phyloP scores from a whole-genome alignment of 2,888 invertebrate genomes.

The Chloromyia formosa region DNA sequence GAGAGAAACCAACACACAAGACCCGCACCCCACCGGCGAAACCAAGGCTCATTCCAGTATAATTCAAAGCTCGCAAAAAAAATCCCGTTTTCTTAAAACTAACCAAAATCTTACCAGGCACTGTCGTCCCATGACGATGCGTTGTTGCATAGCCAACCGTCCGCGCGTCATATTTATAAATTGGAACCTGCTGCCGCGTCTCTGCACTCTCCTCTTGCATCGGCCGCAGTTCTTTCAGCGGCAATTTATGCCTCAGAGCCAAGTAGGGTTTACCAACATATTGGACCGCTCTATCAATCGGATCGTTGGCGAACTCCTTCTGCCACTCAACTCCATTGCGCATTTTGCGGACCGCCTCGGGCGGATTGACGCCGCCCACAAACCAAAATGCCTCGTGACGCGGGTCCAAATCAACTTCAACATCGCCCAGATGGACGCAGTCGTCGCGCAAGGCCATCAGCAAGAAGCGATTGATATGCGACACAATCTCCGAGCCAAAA shows the following conservation, averaged over 20 bases:
- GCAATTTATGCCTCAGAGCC: conserved; percentile 74
- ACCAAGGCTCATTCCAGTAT: too few relatives aligned
- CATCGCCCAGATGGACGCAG: conserved; percentile 68
- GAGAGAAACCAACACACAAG: too few relatives aligned
- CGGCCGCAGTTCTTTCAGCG: conserved; percentile 72
- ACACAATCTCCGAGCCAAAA: conserved; percentile 65
- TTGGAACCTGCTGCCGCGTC: conserved; percentile 64
- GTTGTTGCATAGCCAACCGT: conserved; percentile 69
- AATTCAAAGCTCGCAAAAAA: too few relatives aligned
- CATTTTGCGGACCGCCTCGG: conserved; percentile 63
- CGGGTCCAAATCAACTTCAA: conserved; percentile 78
- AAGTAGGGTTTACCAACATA: conserved; percentile 73
- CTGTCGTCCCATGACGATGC: conserved; percentile 73
- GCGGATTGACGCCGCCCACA: conserved; percentile 75
- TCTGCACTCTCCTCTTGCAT: conserved; percentile 68
- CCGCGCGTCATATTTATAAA: conserved; percentile 70
- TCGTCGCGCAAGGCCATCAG: conserved; percentile 69
- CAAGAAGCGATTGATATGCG: conserved; percentile 76
- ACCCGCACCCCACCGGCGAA: too few relatives aligned
- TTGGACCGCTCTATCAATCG: conserved; percentile 73
- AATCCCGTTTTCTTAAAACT: too few relatives aligned
- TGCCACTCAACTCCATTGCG: conserved; percentile 63
- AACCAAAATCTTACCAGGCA: conserved; percentile 73
- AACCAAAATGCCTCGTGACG: conserved; percentile 88
- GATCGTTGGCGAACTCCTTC: conserved; percentile 66